Evolutionary conservation across 2,113 vertebrate species (phyloP), one percentile per base, ranked within the genome.

Genomic region (Bungarus multicinctus): DNA sequence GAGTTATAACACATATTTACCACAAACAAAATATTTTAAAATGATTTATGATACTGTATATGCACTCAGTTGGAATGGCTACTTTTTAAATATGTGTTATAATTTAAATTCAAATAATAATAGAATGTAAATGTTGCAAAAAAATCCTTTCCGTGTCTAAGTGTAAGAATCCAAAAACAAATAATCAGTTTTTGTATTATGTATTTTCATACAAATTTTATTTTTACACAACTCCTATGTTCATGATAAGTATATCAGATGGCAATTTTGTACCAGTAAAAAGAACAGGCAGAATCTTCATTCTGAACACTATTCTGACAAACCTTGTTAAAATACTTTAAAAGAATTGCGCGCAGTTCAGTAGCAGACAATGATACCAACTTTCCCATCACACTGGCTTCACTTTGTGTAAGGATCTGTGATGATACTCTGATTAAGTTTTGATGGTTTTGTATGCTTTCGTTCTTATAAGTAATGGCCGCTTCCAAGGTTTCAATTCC

Each of bases 301-400:
- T 14, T 25, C 23, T 74, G 10, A n/a, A 12, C 58, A 89, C 4
- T 93, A 47, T 27, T 93, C 1, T 94, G 94, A 96, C 97, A 95
- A 91, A 98, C 99, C 98, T 99, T 99, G 94, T 98, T 98, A 96
- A 99, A 99, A 95, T 99, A 99, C 96, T 94, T 98, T 93, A 98
- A 91, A 45, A 99, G 97, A 94, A 99, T 97, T 93, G 98, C 97
- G 93, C 97, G 97, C 45, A 97, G 97, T 89, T 99, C 98, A 50
- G 94, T 81, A 93, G 96, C 93, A 81, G 97, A 97, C 88, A 99
- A 96, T 30, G 97, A 97, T 95, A 97, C 97, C 87, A 99, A 96
- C 94, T 98, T 99, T 95, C 96, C 98, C 94, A 97, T 95, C 94
- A 99, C 52, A 45, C 98, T 97, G 91, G 96, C 97, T 93, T 98